Percentiles rank a stretch among this genome's conserved stretches.
Conservation (phyloP, 2,888 invertebrate species). For the Opisthograptis luteolata region DNA sequence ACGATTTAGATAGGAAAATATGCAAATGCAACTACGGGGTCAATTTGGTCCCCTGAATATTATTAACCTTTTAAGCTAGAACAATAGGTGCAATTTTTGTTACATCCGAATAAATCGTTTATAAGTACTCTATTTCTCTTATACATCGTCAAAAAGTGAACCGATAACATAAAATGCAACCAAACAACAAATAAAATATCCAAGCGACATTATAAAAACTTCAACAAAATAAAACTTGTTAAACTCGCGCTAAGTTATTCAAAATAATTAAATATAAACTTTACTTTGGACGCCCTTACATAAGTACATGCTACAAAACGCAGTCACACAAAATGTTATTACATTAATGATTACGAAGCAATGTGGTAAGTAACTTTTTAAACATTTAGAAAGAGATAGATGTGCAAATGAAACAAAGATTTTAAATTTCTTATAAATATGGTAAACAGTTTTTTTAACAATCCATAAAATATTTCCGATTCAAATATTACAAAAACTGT, state of each 20-base stretch:
- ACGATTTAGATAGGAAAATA: slow-evolving; percentile 5
- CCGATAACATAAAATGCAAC: slow-evolving; percentile 48
- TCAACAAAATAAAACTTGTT: slow-evolving; percentile 33
- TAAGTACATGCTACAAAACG: slow-evolving; percentile 67
- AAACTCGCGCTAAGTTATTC: slow-evolving; percentile 29
- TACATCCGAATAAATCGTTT: slow-evolving; percentile 12
- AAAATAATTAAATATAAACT: slow-evolving; percentile 30
- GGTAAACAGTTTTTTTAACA: slow-evolving; percentile 24
- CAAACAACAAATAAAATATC: slow-evolving; percentile 47
- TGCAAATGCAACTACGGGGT: slow-evolving; percentile 45
- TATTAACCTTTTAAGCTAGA: slow-evolving; percentile 31
- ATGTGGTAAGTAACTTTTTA: slow-evolving; percentile 7
- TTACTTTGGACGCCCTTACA: slow-evolving; percentile 64
- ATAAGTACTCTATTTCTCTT: slow-evolving; percentile 21
- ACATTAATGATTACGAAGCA: slow-evolving; percentile 11
- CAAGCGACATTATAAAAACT: slow-evolving; percentile 41
- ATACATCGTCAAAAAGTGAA: slow-evolving; percentile 41
- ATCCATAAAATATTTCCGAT: slow-evolving; percentile 25
- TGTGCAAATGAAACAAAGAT: slow-evolving; percentile 1
- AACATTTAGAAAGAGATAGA: slow-evolving; percentile 3
- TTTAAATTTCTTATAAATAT: slow-evolving; percentile 4
- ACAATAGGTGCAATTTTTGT: slow-evolving; percentile 25
- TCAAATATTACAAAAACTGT: slow-evolving; percentile 25
- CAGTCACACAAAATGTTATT: slow-evolving; percentile 46
- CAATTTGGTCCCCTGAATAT: slow-evolving; percentile 50